Evolutionary conservation across 2,888 invertebrate species (phyloP), one percentile per base, ranked within the genome.

Genomic region (Melanophora roralis): DNA sequence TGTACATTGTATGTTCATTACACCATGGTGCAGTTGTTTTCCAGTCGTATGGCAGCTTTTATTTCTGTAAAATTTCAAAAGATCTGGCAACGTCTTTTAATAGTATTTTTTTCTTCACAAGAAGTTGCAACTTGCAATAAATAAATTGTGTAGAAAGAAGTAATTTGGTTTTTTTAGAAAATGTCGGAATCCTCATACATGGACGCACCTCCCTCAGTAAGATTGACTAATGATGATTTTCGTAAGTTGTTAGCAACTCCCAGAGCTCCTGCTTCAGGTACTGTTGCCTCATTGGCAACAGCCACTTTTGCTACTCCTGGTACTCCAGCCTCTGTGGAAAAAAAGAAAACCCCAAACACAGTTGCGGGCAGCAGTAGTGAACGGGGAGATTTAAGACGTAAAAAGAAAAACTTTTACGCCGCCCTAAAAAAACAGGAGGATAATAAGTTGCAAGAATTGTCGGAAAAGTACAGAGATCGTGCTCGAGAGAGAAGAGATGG

Each of bases 161-260:
- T 32, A 11, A 1, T n/a, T n/a, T n/a, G n/a, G n/a, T n/a, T n/a
- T n/a, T n/a, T n/a, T n/a, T n/a, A 40, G 55, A 57, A 47, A 8
- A 88, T 87, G 88, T 82, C 85, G 5, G 88, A 87, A 7, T 69
- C 85, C 1, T 53, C 73, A 7, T 84, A 87, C 47, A 73, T 85
- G 83, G 88, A 88, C 57, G 83, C 85, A 4, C 94, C 94, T 49
- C 92, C 92, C 81, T 95, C 96, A 0, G 94, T 95, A 86, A 93
- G 96, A 83, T 92, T 99, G 68, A 98, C 98, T 8, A 99, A 99
- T 91, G 98, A 97, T 88, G 99, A 99, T 91, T 99, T 99, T 88
- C 93, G 98, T 69, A 98, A 97, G 88, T 91, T 99, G 64, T 91
- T 99, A 83, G 98, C 98, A 95, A 98, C 98, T 0, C 98, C 99